Evolutionary conservation across 2,888 invertebrate genomes (phyloP).

Genomic region (Philopedon plagiatum): DNA sequence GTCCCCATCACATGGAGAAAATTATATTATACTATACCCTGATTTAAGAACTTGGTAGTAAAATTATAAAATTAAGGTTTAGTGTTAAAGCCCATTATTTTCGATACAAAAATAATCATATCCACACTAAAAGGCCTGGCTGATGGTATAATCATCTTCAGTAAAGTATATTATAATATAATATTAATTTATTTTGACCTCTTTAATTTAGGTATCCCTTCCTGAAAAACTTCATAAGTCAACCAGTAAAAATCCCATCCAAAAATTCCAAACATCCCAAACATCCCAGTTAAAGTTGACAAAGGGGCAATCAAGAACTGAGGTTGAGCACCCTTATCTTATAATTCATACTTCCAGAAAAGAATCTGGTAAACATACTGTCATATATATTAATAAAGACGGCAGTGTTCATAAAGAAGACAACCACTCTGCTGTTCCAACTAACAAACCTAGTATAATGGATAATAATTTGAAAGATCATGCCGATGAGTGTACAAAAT

Average conservation of each 20-base stretch:
- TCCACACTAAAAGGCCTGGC: too few relatives aligned
- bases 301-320: not conserved
- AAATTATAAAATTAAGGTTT: too few relatives aligned
- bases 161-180: too few relatives aligned
- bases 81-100: too few relatives aligned
- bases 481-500: constrained; percentile 50
- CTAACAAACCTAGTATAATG: constrained; percentile 18
- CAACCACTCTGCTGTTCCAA: not conserved
- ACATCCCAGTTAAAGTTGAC: constrained; percentile 9
- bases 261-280: not conserved
- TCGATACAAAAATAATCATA: too few relatives aligned
- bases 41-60: too few relatives aligned
- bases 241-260: constrained; percentile 35
- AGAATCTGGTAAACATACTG: constrained; percentile 50
- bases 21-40: too few relatives aligned
- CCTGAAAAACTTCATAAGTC: constrained; percentile 52
- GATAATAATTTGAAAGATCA: constrained; percentile 44
- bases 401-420: constrained; percentile 48
- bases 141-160: too few relatives aligned
- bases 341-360: constrained; percentile 54
- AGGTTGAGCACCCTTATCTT: constrained; percentile 50
- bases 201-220: constrained; percentile 49
- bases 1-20: too few relatives aligned
- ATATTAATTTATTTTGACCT: not conserved
- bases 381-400: constrained; percentile 55